These are phyloP conservation scores for Chauna torquata DNA, from an alignment of 2,113 vertebrate genomes.

Conservation along the genomic window DNA sequence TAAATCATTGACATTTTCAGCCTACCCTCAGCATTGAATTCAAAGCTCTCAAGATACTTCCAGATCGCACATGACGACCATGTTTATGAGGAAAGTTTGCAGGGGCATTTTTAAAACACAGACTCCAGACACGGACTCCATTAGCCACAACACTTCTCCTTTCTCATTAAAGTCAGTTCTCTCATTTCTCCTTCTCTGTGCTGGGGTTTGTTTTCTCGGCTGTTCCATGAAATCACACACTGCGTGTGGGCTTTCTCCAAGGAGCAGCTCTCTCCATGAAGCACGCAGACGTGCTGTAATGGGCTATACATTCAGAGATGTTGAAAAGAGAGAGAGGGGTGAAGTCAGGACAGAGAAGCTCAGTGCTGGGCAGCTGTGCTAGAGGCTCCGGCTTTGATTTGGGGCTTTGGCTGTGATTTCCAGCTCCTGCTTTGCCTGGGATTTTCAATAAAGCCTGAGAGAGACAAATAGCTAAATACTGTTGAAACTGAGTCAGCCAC, in stretches of 20 bases:
- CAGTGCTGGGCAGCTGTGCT: background rate
- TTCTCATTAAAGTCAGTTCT: background rate
- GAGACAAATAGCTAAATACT: background rate
- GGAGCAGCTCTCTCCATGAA: background rate
- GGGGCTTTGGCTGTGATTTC: background rate
- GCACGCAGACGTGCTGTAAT: background rate
- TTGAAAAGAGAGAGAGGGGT: background rate
- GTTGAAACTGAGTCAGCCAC: background rate
- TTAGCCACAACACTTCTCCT: background rate
- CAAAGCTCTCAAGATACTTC: background rate
- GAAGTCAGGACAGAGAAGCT: background rate
- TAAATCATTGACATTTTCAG: slow-evolving; percentile 63
- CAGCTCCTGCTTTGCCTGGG: background rate
- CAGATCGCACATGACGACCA: background rate
- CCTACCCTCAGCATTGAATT: background rate
- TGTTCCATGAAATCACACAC: background rate
- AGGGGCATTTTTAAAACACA: background rate
- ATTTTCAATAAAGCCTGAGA: background rate
- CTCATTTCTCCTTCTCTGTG: background rate
- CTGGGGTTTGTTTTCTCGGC: background rate
- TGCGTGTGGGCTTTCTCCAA: background rate
- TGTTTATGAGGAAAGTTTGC: background rate
- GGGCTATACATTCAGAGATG: background rate
- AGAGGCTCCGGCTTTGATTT: background rate
- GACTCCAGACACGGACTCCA: background rate